phyloP scores from a whole-genome alignment of 2,888 invertebrate genomes.

The Phyllotreta striolata region DNA sequence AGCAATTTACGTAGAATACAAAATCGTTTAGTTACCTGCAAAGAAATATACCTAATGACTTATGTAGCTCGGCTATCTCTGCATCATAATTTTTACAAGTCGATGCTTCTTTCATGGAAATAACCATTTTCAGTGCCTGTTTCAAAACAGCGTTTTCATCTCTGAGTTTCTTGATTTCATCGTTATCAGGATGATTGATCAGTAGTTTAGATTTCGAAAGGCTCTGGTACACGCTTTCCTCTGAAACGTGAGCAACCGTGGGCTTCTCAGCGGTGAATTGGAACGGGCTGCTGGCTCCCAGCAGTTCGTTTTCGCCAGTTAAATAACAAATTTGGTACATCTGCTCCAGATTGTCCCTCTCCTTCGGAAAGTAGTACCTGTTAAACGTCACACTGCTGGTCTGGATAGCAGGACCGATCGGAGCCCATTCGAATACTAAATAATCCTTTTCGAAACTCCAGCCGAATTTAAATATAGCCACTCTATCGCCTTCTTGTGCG shows the following conservation, averaged over 20 bases:
- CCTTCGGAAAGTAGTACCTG: constrained; percentile 52
- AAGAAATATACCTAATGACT: constrained; percentile 23
- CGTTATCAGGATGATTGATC: constrained; percentile 5
- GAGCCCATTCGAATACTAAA: constrained; percentile 56
- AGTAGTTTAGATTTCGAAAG: constrained; percentile 8
- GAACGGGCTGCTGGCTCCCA: constrained; percentile 56
- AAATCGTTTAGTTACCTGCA: neutral
- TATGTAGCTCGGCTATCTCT: constrained; percentile 46
- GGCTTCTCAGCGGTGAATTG: constrained; percentile 47
- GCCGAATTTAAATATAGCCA: constrained; percentile 58
- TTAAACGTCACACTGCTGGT: constrained; percentile 49
- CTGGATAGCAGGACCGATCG: constrained; percentile 34
- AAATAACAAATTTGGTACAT: constrained; percentile 59
- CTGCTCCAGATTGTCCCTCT: constrained; percentile 42
- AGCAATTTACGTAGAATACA: neutral
- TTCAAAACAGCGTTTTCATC: constrained; percentile 51
- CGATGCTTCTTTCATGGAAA: constrained; percentile 37
- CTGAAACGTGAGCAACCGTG: constrained; percentile 23
- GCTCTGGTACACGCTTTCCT: constrained; percentile 21
- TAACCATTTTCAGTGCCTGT: constrained; percentile 45
- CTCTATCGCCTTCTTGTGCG: constrained; percentile 55
- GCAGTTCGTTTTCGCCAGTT: constrained; percentile 54
- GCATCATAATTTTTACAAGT: constrained; percentile 43
- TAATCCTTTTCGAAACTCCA: constrained; percentile 58
- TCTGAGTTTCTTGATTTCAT: constrained; percentile 43